Evolutionary conservation across 2,888 invertebrate genomes (phyloP).

Genomic region (Tiphia femorata): DNA sequence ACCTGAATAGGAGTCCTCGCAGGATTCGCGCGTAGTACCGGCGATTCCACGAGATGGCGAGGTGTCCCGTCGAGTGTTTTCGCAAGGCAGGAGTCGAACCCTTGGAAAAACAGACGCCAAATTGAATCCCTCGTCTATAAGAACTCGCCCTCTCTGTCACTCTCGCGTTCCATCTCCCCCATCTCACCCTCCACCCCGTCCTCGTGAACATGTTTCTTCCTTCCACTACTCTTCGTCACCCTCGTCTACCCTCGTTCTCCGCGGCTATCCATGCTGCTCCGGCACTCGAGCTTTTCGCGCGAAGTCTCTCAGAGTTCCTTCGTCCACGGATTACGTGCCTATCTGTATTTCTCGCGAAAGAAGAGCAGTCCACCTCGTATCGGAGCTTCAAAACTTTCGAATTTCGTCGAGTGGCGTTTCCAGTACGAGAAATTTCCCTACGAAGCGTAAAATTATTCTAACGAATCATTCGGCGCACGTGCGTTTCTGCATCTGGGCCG

Average conservation of each 20-base stretch:
- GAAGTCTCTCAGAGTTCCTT: slow-evolving; percentile 34
- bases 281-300: slow-evolving; percentile 37
- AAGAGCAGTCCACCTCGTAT: no score
- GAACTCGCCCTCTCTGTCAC: slow-evolving; percentile 52
- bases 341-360: slow-evolving; percentile 20
- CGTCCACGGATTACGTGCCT: slow-evolving; percentile 31
- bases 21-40: slow-evolving; percentile 37
- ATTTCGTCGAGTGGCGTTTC: no score
- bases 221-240: slow-evolving; percentile 12
- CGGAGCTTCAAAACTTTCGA: no score
- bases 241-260: background rate
- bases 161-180: slow-evolving; percentile 29
- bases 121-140: slow-evolving; percentile 66
- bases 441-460: no score
- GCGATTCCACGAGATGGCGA: slow-evolving; percentile 59
- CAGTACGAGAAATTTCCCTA: no score
- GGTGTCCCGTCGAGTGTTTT: slow-evolving; percentile 68
- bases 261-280: slow-evolving; percentile 35
- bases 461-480: no score
- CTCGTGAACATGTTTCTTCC: slow-evolving; percentile 3
- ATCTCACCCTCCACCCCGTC: slow-evolving; percentile 4
- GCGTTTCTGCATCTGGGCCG: no score
- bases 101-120: slow-evolving; percentile 69
- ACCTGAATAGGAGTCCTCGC: slow-evolving; percentile 37
- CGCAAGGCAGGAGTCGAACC: slow-evolving; percentile 68